Base-by-base conservation (phyloP, 2,113 vertebrate species). In the Speoplatyrhinus poulsoni region DNA sequence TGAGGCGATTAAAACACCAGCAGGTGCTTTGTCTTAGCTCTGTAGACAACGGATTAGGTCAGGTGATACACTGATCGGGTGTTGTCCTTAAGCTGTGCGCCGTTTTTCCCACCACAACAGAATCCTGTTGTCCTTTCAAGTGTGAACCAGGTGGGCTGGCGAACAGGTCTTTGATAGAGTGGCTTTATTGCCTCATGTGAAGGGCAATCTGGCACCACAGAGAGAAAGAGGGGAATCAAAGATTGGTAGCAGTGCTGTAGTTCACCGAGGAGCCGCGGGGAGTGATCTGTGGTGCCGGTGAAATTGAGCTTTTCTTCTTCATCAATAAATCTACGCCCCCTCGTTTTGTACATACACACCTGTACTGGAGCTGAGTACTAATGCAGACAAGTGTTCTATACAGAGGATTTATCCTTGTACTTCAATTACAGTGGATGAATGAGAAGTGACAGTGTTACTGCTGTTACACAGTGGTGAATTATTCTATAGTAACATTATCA, bases 111-210 rank as follows among this genome's bases (percentile, higher is more conserved):
- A 73, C 68, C 58, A 76, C 54, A 60, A 41, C 26, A 4, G 8
- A 52, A 4, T 64, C 61, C 62, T 65, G 33, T 66, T 75, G 84
- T 83, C 67, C 66, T 84, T 59, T 83, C 46, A 72, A 62, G 59
- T 41, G 7, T 41, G 36, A 41, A 41, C 36, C 36, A 50, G 69
- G 76, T 66, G 66, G 15, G 63, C 48, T 80, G 64, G 72, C 48
- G 70, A 77, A 66, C 79, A 83, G 81, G 75, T 76, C 72, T 86
- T 70, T 91, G 91, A 93, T 89, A 72, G 83, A 92, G 87, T 87
- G 78, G 84, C 87, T 89, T 89, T 86, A 91, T 93, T 91, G 92
- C 81, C 61, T 83, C 75, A 60, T 87, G 77, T 89, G 89, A 91
- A 91, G 85, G 88, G 85, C 89, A 90, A 90, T 90, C 90, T 88